Conservation (phyloP, 2,113 vertebrate genomes). For the Hipposideros armiger region DNA sequence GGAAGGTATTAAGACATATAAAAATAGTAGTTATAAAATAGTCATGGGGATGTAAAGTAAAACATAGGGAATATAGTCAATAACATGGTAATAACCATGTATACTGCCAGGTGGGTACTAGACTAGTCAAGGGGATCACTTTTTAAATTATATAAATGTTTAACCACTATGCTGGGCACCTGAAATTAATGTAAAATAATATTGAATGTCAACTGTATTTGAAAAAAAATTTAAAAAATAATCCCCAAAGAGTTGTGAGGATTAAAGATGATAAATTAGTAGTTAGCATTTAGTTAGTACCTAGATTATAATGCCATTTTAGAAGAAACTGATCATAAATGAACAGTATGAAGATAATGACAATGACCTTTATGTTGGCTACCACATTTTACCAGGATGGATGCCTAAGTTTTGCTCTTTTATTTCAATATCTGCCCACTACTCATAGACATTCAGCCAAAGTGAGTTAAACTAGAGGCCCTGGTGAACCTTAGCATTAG, state of each 20-base stretch:
- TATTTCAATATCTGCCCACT: neutral
- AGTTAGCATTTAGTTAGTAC: neutral
- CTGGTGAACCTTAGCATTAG: neutral
- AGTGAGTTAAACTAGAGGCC: neutral
- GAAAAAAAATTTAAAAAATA: too few species aligned
- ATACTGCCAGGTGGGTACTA: too few species aligned
- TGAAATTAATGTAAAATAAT: too few species aligned
- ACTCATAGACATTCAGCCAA: neutral
- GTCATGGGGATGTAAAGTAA: too few species aligned
- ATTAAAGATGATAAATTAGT: neutral
- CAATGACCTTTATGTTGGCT: neutral
- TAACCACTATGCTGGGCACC: too few species aligned
- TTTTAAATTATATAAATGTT: too few species aligned
- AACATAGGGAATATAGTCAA: too few species aligned
- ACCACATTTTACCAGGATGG: neutral
- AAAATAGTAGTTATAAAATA: too few species aligned
- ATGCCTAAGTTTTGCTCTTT: neutral
- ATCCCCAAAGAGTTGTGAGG: neutral
- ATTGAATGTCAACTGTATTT: too few species aligned
- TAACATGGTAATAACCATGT: too few species aligned
- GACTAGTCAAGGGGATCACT: too few species aligned
- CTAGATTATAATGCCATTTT: conserved; percentile 19
- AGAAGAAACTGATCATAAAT: conserved; percentile 1
- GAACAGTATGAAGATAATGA: neutral
- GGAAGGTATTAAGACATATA: too few species aligned